Base-by-base conservation (phyloP, 2,113 vertebrate species). In the Syrmaticus mikado region DNA sequence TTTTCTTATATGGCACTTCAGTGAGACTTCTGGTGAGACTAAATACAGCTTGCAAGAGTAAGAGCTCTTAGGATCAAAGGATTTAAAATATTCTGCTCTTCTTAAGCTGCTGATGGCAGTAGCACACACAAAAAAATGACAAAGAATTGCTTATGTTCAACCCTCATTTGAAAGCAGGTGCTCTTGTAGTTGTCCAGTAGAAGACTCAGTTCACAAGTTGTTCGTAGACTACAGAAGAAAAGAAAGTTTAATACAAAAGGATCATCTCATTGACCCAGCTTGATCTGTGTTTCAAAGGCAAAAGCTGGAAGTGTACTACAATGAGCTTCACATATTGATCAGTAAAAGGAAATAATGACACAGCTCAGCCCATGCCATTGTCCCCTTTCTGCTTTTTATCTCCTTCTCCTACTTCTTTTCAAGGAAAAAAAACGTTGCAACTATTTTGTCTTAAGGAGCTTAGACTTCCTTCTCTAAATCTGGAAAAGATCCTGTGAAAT, bases 281-380 rank as follows among this genome's bases (percentile, higher is more conserved):
- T 97, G 96, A 97, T 97, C 93, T 92, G 52, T 74, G 82, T 94
- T 98, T 97, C 97, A 97, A 97, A 97, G 92, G 86, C 79, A 92
- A 95, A 96, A 96, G 91, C 57, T 96, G 76, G 96, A 96, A 96
- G 92, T 66, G 28, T 80, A 89, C 94, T 97, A 96, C 94, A 97
- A 61, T 91, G 76, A 78, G 61, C 87, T 89, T 95, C 93, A 87
- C 55, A 25, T 91, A 95, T 94, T 91, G 91, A 97, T 97, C 92
- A 87, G 45, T 95, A 89, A 85, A 85, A 96, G 82, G 82, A 91
- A 92, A 92, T 92, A 95, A 84, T 89, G 92, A 43, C 90, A 97
- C 32, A 96, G 91, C 86, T 96, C 94, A 97, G 89, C 90, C 96
- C 90, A 93, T 89, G 92, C 89, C 85, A 94, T 97, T 94, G 92